Evolutionary conservation across 2,113 vertebrate genomes (phyloP).

Genomic region (Zeus faber): DNA sequence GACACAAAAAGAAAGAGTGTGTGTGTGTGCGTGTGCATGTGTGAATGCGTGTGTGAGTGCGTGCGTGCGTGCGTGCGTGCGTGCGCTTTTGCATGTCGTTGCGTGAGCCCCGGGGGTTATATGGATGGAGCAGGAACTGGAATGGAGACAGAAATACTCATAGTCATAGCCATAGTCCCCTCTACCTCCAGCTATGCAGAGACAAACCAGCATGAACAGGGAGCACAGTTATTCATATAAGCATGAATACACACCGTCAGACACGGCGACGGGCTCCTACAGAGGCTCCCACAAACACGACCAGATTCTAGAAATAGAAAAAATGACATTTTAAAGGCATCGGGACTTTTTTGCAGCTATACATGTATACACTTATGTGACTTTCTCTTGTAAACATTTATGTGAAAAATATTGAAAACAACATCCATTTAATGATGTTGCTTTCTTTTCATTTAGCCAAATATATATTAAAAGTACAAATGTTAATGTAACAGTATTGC

Average conservation of each 20-base stretch:
- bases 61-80: neutral
- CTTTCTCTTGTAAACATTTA: no score
- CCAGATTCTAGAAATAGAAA: no score
- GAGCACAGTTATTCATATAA: constrained; percentile 8
- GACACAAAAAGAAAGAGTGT: constrained; percentile 51
- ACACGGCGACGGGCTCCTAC: no score
- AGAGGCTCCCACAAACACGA: no score
- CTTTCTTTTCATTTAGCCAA: no score
- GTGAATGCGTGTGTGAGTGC: neutral
- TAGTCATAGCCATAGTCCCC: constrained; percentile 12
- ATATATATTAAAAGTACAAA: no score
- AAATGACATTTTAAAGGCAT: no score
- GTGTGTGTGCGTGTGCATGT: constrained; percentile 24
- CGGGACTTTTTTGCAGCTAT: no score
- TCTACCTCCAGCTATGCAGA: constrained; percentile 43
- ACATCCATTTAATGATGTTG: no score
- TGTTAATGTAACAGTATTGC: no score
- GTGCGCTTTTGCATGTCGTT: constrained; percentile 24
- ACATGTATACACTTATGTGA: no score
- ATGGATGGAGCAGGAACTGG: constrained; percentile 48
- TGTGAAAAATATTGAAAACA: no score
- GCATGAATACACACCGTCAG: constrained; percentile 12
- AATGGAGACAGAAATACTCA: constrained; percentile 52
- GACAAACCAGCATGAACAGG: constrained; percentile 1
- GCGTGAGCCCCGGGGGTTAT: constrained; percentile 35